Conservation (phyloP, 2,888 invertebrate genomes). For the Sacculina carcini region DNA sequence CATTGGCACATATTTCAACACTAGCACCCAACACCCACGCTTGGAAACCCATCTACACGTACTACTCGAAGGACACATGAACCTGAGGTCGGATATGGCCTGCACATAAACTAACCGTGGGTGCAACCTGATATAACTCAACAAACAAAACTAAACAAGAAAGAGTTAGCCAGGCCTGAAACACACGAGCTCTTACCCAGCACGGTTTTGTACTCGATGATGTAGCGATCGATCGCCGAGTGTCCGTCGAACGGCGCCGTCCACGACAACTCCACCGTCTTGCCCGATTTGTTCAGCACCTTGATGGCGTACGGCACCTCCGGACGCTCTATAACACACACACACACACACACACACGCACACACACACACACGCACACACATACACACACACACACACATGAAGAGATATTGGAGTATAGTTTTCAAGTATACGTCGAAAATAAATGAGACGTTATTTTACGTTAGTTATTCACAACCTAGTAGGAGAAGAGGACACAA, state of each 20-base stretch:
- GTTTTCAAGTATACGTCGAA: too few species aligned
- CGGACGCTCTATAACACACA: constrained; percentile 35
- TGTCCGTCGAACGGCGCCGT: constrained; percentile 76
- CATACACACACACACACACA: too few species aligned
- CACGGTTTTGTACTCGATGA: constrained; percentile 61
- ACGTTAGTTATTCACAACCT: too few species aligned
- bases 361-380: too few species aligned
- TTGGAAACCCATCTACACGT: too few species aligned
- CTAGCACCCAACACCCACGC: too few species aligned
- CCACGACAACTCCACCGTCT: constrained; percentile 72
- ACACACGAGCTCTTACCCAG: constrained; percentile 17
- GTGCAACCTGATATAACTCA: too few species aligned
- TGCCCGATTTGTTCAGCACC: constrained; percentile 67
- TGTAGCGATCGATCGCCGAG: constrained; percentile 61
- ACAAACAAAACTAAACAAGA: not conserved
- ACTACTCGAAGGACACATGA: too few species aligned
- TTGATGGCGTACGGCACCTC: constrained; percentile 68
- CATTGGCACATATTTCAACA: too few species aligned
- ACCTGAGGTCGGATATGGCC: not conserved
- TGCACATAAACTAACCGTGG: not conserved
- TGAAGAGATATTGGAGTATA: too few species aligned
- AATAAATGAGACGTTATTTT: too few species aligned
- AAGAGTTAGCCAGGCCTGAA: not conserved
- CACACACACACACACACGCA: constrained; percentile 23
- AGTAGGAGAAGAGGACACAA: too few species aligned